Conservation (phyloP, 2,113 vertebrate species). For the Saguinus midas region DNA sequence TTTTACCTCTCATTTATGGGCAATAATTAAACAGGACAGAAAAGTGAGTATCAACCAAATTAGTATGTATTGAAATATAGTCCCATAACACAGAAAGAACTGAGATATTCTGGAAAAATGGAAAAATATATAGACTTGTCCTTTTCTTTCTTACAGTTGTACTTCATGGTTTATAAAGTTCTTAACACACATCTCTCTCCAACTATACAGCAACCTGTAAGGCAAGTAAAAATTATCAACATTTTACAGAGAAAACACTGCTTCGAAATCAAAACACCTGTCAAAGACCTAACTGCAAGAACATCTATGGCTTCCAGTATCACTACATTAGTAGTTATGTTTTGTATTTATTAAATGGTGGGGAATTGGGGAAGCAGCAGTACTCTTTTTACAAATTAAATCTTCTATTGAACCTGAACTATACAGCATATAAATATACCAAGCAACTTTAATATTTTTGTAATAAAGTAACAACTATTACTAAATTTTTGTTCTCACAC, state of each 20-base stretch:
- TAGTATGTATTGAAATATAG: background rate
- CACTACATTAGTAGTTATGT: conserved; percentile 2
- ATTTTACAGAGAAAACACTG: conserved; percentile 30
- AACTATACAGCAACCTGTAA: conserved; percentile 9
- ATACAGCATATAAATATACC: conserved; percentile 15
- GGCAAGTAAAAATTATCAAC: background rate
- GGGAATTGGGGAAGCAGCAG: background rate
- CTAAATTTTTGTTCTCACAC: background rate
- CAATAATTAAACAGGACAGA: conserved; percentile 12
- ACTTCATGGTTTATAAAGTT: background rate
- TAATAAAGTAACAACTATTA: background rate
- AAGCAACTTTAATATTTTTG: background rate
- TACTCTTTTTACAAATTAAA: conserved; percentile 48
- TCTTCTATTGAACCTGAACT: background rate
- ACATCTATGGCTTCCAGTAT: background rate
- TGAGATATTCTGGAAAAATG: background rate
- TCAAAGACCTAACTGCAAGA: background rate
- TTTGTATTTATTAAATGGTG: background rate
- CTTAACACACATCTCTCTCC: background rate
- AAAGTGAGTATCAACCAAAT: conserved; percentile 47
- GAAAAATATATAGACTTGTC: background rate
- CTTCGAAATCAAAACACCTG: conserved; percentile 30
- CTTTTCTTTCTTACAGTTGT: background rate
- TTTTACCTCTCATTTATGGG: background rate
- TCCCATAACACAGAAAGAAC: background rate